These are phyloP conservation scores for Salvelinus namaycush DNA, from an alignment of 2,113 vertebrate genomes.

Conservation along the genomic window DNA sequence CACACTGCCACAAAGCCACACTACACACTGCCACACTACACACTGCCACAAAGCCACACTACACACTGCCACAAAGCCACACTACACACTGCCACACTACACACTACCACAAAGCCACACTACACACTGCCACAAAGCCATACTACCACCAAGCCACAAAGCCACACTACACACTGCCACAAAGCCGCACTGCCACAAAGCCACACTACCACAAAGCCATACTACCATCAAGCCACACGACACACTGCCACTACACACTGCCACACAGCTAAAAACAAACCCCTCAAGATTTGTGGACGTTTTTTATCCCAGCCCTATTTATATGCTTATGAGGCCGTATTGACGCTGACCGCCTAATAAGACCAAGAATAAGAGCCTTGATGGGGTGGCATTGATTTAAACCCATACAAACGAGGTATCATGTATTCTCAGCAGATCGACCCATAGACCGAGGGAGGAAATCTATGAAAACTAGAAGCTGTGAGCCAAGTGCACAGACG, in stretches of 20 bases:
- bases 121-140: conserved; percentile 10
- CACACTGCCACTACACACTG: conserved; percentile 7
- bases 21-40: too few species aligned
- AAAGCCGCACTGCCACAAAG: conserved; percentile 1
- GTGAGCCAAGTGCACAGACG: too few species aligned
- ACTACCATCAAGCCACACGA: too few species aligned
- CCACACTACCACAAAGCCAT: conserved; percentile 11
- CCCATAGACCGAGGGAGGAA: conserved; percentile 3
- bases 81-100: background rate
- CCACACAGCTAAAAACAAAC: conserved; percentile 2
- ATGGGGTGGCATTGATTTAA: conserved; percentile 30
- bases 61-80: conserved; percentile 10
- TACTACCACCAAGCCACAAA: too few species aligned
- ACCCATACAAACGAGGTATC: conserved; percentile 24
- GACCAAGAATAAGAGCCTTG: conserved; percentile 14
- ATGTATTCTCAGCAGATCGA: conserved; percentile 7
- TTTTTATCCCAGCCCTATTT: conserved; percentile 3
- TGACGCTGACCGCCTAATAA: conserved; percentile 12
- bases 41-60: background rate
- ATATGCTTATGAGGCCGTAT: background rate
- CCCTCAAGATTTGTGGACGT: background rate
- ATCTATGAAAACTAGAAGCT: too few species aligned
- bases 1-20: too few species aligned
- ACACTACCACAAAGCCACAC: conserved; percentile 6
- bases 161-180: conserved; percentile 8